phyloP scores from a whole-genome alignment of 2,113 vertebrate genomes.

The Thermophis baileyi region DNA sequence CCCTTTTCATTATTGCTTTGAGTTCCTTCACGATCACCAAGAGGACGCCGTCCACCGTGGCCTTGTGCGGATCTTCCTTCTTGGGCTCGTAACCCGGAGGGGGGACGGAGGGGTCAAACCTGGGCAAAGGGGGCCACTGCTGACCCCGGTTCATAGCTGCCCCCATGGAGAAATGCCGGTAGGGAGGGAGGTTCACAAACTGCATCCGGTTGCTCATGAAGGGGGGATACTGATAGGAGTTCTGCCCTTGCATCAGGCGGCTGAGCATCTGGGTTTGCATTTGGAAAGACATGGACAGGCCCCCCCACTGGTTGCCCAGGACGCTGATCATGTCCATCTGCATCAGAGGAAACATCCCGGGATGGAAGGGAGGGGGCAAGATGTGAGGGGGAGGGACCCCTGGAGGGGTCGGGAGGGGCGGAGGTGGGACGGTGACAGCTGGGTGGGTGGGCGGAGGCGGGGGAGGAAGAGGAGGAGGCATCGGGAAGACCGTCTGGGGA shows the following conservation, averaged over 20 bases:
- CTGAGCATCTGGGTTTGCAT: constrained; percentile 99
- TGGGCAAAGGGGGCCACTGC: constrained; percentile 87
- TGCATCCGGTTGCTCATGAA: constrained; percentile 80
- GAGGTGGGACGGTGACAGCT: constrained; percentile 62
- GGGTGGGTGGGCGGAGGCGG: constrained; percentile 70
- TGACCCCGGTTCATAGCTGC: constrained; percentile 75
- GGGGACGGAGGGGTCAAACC: constrained; percentile 92
- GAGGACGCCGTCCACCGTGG: constrained; percentile 92
- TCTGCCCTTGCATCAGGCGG: constrained; percentile 90
- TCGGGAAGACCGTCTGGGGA: constrained; percentile 66
- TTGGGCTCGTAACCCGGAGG: constrained; percentile 89
- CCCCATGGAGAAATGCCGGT: constrained; percentile 78
- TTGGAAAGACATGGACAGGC: constrained; percentile 96
- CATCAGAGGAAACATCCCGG: constrained; percentile 85
- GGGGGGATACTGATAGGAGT: constrained; percentile 82
- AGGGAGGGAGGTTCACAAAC: constrained; percentile 81
- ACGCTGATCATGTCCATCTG: constrained; percentile 92
- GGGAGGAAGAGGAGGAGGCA: constrained; percentile 73
- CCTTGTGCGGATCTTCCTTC: constrained; percentile 97
- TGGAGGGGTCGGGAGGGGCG: constrained; percentile 59
- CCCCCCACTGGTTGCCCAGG: constrained; percentile 87
- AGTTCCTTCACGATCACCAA: constrained; percentile 96
- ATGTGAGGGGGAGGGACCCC: constrained; percentile 82
- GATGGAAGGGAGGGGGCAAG: constrained; percentile 80
- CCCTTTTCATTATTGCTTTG: constrained; percentile 98